A percentile compares a stretch with the other conserved stretches of the same genome.
Conservation (phyloP, 2,113 vertebrate species). For the Copsychus sechellarum region DNA sequence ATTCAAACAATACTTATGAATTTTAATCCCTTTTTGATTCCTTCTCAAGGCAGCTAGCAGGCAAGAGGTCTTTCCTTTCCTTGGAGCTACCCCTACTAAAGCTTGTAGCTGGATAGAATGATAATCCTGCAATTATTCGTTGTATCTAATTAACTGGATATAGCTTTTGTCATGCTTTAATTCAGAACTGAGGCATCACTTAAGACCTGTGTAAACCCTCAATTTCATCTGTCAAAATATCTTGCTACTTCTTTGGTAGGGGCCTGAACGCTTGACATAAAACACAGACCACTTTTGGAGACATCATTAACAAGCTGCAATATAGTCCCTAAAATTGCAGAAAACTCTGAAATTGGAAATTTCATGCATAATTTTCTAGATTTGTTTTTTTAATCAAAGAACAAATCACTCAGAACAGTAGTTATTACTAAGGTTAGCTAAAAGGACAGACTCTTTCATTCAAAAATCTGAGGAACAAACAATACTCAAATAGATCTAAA, state of each 20-base stretch:
- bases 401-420: neutral
- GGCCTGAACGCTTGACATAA: neutral
- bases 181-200: neutral
- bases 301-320: neutral
- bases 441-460: neutral
- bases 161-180: neutral
- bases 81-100: neutral
- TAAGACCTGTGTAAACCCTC: neutral
- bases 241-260: neutral
- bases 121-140: neutral
- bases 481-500: neutral
- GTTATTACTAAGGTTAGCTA: neutral
- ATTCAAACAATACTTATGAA: neutral
- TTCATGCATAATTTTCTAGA: neutral
- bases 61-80: neutral
- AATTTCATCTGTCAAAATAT: neutral
- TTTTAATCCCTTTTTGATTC: conserved; percentile 1
- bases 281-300: neutral
- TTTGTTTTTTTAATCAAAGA: neutral
- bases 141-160: neutral
- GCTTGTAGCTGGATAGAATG: neutral
- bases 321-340: neutral
- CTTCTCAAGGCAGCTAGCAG: neutral
- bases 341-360: neutral
- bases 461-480: neutral